Percentiles rank a stretch among this genome's conserved stretches.
Evolutionary conservation across 2,888 invertebrate genomes (phyloP).

Genomic region (Ophraella communa): DNA sequence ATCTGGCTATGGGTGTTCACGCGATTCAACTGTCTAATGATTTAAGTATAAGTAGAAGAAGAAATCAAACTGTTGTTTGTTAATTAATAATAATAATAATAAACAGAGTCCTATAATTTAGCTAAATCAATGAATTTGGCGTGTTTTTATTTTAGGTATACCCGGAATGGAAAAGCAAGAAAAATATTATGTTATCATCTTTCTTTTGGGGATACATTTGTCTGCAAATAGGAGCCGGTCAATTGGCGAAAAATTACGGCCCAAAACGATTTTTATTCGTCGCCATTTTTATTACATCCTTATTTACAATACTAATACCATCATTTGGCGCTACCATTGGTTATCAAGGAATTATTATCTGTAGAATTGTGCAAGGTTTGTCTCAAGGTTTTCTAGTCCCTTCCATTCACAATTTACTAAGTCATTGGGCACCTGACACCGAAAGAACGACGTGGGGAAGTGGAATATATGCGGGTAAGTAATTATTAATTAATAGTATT

Average conservation of each 20-base stretch:
- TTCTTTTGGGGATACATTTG: constrained; percentile 82
- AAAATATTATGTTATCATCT: constrained; percentile 68
- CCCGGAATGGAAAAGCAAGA: constrained; percentile 36
- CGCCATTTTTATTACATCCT: constrained; percentile 67
- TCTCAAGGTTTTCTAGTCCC: constrained; percentile 78
- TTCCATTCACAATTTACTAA: constrained; percentile 72
- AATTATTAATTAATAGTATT: background rate
- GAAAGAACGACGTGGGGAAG: constrained; percentile 74
- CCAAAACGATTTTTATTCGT: constrained; percentile 71
- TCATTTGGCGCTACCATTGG: constrained; percentile 67
- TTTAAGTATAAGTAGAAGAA: no score
- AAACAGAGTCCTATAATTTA: no score
- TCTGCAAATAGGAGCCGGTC: constrained; percentile 74
- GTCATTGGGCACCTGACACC: constrained; percentile 75
- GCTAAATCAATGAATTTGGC: no score
- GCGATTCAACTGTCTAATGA: no score
- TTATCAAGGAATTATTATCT: constrained; percentile 67
- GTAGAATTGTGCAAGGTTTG: constrained; percentile 76
- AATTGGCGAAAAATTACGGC: constrained; percentile 75
- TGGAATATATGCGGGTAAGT: constrained; percentile 65
- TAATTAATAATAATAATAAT: no score
- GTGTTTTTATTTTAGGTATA: constrained; percentile 24
- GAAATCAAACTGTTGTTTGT: no score
- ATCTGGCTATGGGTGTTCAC: no score
- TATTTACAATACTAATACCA: constrained; percentile 72